Conservation (phyloP, 2,888 invertebrate genomes). For the Eupithecia exiguata region DNA sequence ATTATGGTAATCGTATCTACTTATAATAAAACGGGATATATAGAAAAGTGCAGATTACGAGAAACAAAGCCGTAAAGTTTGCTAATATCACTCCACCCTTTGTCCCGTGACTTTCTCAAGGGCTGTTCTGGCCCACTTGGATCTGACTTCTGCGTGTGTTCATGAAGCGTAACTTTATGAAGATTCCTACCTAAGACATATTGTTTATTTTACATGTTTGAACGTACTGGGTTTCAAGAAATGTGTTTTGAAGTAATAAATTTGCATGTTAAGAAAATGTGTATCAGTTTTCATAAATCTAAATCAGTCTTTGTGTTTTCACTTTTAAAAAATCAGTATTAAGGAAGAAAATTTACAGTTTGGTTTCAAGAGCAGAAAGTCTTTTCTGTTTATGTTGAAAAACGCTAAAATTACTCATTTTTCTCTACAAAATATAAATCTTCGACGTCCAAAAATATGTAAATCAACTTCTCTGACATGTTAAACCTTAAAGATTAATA, state of each 20-base stretch:
- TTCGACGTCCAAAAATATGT: background rate
- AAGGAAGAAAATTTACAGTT: background rate
- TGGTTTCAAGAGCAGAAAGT: background rate
- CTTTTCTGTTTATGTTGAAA: background rate
- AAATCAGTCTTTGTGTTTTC: background rate
- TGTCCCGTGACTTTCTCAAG: slow-evolving; percentile 36
- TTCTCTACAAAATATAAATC: background rate
- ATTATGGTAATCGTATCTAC: slow-evolving; percentile 12
- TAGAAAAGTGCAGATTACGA: slow-evolving; percentile 29
- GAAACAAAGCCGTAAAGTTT: slow-evolving; percentile 42
- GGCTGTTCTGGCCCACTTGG: background rate
- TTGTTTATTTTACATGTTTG: background rate
- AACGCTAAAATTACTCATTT: background rate
- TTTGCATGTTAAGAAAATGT: background rate
- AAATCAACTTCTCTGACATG: background rate
- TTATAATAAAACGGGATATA: slow-evolving; percentile 15
- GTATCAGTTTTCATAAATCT: background rate
- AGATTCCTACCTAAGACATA: background rate
- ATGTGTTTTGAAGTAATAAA: background rate
- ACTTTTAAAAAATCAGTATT: background rate
- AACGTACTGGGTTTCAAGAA: background rate
- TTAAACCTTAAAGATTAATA: slow-evolving; percentile 3
- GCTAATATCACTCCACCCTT: slow-evolving; percentile 44
- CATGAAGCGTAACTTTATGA: background rate
- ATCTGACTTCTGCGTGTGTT: background rate